Evolutionary conservation across 2,113 vertebrate genomes (phyloP), one percentile per base, ranked within the genome.

Genomic region (Podarcis raffonei): DNA sequence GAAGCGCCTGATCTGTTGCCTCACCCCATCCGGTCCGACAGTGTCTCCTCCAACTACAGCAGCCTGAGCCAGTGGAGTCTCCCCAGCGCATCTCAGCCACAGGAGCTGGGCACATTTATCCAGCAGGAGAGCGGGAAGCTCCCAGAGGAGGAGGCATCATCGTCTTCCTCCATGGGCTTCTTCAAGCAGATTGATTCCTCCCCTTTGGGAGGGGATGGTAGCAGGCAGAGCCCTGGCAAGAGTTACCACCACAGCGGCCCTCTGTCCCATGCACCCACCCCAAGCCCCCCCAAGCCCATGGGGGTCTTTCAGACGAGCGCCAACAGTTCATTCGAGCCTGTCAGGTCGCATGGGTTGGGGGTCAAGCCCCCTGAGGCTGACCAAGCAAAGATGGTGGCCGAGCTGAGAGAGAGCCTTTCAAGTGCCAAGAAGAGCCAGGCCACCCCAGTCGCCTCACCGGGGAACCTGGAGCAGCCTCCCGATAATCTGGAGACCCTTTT

Each of bases 281-380:
- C 98, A 0, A 99, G 98, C 83, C 98, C 99, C n/a, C 99, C 99
- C 0, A 99, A 99, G 90, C 99, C 99, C 4, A 98, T 97, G 0
- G 99, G 98, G 25, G 92, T 97, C 5, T 99, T 99, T 91, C 99
- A 99, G 92, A 98, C 99, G 23, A 99, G 99, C 87, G 98, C 98
- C 48, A 99, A 99, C 91, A 99, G 98, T 91, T 99, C 98, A 22
- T 99, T 99, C 69, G 98, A 99, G 90, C 99, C 99, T 0, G 99
- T 99, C 76, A 97, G 98, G 30, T 98, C 98, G 3, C 98, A 99
- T 6, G 92, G 97, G 0, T 95, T 98, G 15, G 98, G 98, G 4
- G 95, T 99, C 37, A 98, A 98, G 88, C 97, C 97, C 11, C 75
- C 95, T 4, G 99, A 99, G 93, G 96, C 98, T 0, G 98, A 99